Evolutionary conservation across 1,140 invertebrate species (phyloP), one percentile per base, ranked within the genome.

Genomic region (Musca domestica): DNA sequence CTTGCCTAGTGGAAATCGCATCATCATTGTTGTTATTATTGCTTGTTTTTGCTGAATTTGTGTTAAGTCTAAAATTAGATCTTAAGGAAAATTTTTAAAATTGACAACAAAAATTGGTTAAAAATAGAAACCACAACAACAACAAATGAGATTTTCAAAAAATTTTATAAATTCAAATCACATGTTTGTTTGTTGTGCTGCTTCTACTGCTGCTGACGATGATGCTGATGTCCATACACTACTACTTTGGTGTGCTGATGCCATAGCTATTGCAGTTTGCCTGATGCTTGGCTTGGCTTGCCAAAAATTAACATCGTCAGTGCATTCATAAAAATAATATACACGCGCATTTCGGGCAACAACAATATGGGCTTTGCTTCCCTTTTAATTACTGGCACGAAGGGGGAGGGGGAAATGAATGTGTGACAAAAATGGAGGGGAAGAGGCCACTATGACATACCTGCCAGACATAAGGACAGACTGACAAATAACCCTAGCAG

Each of bases 61-160:
- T 61, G 25, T 61, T 61, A 34, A 34, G 27, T 30, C 41, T 61
- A 61, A 61, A 61, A 61, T 41, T 49, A 65, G 64, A 65, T 49
- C 64, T 65, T 51, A 52, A 49, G 64, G 64, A 49, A 65, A 65
- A 49, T 65, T 48, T n/a, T 48, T 48, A 65, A 49, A 51, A 65
- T 65, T 51, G 64, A 49, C 64, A 61, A 61, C 56, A 61, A 61
- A 9, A 9, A 19, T 61, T n/a, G 20, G n/a, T 41, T 41, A 34
- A 12, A 61, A 30, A 30, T 9, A 30, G 27, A 3, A 30, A 30
- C 27, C 3, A 30, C 27, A 30, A 30, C 27, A 9, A 41, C 34
- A 41, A 61, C 48, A 51, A 19, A 19, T 61, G 20, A 34, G 27
- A 34, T 41, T 61, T 61, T 61, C 27, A n/a, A 61, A n/a, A 61